Conservation (phyloP, 2,888 invertebrate species). For the Alloscopus bannaensis region DNA sequence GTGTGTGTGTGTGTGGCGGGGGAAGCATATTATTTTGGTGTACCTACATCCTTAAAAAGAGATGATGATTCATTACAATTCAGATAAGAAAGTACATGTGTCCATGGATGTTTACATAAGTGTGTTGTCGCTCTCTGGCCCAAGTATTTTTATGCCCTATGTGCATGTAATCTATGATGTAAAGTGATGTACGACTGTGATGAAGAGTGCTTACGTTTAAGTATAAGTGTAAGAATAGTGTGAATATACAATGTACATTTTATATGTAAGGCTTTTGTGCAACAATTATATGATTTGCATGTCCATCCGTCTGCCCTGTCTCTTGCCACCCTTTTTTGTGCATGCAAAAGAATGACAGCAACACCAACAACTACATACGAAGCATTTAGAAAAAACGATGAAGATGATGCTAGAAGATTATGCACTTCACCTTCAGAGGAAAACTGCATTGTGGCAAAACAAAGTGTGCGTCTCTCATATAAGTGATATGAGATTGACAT, state of each 20-base stretch:
- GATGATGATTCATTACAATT: conserved; percentile 33
- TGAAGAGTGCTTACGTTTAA: background rate
- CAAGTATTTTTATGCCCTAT: conserved; percentile 24
- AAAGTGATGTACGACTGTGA: background rate
- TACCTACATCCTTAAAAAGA: conserved; percentile 41
- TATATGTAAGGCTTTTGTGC: background rate
- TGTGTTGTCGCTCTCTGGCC: conserved; percentile 26
- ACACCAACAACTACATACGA: conserved; percentile 4
- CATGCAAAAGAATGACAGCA: conserved; percentile 20
- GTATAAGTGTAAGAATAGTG: background rate
- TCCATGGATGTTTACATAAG: conserved; percentile 50
- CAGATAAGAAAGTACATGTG: conserved; percentile 13
- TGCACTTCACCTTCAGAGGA: conserved; percentile 48
- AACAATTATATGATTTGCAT: conserved; percentile 47
- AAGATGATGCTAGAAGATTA: conserved; percentile 30
- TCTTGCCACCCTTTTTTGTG: conserved; percentile 11
- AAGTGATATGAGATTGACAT: background rate
- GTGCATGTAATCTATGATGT: too few species aligned
- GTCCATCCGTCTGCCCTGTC: conserved; percentile 29
- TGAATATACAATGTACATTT: background rate
- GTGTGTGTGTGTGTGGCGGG: too few species aligned
- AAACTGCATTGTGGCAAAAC: conserved; percentile 26
- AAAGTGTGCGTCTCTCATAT: background rate
- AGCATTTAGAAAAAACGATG: conserved; percentile 1
- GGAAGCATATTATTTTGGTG: background rate